A percentile compares a stretch with the other conserved stretches of the same genome.
Conservation (phyloP, 1,140 invertebrate genomes). For the Meteorus sp. region DNA sequence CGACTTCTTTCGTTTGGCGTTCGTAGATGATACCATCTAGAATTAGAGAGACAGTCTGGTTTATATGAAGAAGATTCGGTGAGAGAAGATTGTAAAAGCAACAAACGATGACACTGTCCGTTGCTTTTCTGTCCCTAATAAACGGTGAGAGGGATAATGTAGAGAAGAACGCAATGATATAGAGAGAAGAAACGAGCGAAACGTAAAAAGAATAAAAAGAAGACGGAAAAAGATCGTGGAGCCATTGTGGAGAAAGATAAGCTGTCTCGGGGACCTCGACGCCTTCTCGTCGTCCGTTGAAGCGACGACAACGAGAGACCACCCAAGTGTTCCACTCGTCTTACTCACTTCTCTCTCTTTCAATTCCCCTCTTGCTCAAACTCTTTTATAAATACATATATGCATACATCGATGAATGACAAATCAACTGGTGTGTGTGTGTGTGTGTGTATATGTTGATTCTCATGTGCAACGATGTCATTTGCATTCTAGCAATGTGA, state of each 20-base stretch:
- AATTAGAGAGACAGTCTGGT: slow-evolving; percentile 1
- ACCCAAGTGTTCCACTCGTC: slow-evolving; percentile 28
- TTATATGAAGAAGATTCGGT: not conserved
- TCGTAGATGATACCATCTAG: not conserved
- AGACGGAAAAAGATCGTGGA: slow-evolving; percentile 20
- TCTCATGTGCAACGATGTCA: slow-evolving; percentile 6
- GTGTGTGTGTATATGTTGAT: too few relatives aligned
- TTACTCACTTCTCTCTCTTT: slow-evolving; percentile 9
- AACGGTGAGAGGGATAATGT: not conserved
- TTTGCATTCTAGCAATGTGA: slow-evolving; percentile 22
- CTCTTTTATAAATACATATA: too few relatives aligned
- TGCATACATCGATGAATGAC: slow-evolving; percentile 34
- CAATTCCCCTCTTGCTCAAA: too few relatives aligned
- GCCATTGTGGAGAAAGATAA: slow-evolving; percentile 34
- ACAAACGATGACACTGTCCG: not conserved
- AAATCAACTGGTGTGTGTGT: too few relatives aligned
- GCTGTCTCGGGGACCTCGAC: slow-evolving; percentile 31
- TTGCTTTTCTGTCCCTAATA: not conserved
- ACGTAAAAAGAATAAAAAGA: slow-evolving; percentile 16
- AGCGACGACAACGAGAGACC: slow-evolving; percentile 40
- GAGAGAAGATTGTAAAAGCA: slow-evolving; percentile 2
- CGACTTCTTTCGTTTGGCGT: too few relatives aligned
- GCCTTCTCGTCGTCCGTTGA: slow-evolving; percentile 30
- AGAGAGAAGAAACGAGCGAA: not conserved
- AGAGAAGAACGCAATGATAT: not conserved